These are phyloP conservation scores for Scylla paramamosain DNA, from an alignment of 1,140 invertebrate species.

Conservation along the genomic window DNA sequence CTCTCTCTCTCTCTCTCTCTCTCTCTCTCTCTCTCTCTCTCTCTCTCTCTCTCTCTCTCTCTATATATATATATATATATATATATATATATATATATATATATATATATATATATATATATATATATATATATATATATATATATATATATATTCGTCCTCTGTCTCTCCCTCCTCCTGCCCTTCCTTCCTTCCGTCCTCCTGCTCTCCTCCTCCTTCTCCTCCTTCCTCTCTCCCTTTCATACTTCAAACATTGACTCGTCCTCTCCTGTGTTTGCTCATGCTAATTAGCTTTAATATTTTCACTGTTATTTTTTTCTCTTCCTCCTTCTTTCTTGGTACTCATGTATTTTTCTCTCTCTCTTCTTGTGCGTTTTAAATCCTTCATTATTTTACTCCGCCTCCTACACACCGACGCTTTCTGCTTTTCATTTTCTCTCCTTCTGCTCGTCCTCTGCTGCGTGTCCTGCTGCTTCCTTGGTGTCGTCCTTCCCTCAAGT, in stretches of 20 bases:
- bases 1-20: neutral
- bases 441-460: neutral
- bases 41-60: neutral
- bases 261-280: neutral
- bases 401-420: neutral
- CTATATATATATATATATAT: too few relatives aligned
- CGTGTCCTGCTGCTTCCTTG: neutral
- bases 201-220: neutral
- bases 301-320: neutral
- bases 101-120: too few relatives aligned
- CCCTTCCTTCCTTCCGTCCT: neutral
- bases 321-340: neutral
- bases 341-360: neutral
- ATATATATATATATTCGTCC: neutral
- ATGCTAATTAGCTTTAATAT: conserved; percentile 15
- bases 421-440: neutral
- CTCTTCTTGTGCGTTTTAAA: neutral
- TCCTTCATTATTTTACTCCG: neutral
- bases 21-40: neutral
- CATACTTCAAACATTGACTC: conserved; percentile 13
- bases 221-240: neutral
- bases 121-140: too few relatives aligned
- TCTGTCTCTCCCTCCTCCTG: neutral
- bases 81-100: too few relatives aligned
- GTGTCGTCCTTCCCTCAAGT: neutral